phyloP scores from a whole-genome alignment of 1,140 invertebrate species.

The Drosophila tristis region DNA sequence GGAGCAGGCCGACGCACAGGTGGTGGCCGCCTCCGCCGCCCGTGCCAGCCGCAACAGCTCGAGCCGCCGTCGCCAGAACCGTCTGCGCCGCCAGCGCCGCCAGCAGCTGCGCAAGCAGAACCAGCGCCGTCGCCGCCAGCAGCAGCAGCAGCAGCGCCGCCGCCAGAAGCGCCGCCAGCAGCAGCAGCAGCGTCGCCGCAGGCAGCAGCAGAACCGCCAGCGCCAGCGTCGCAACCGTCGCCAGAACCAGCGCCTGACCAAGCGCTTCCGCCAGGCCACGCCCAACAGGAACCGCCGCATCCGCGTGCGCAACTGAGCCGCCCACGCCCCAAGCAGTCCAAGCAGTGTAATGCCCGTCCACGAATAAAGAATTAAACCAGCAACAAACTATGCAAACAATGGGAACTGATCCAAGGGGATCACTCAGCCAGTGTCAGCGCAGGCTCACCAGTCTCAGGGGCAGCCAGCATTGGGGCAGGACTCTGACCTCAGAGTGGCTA shows the following conservation, averaged over 20 bases:
- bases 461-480: no score
- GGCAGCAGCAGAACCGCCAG: constrained; percentile 58
- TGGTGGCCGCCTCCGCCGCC: neutral
- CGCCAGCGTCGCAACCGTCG: constrained; percentile 52
- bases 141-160: constrained; percentile 51
- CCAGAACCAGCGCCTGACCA: constrained; percentile 45
- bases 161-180: constrained; percentile 57
- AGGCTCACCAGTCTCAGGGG: no score
- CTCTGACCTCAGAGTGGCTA: no score
- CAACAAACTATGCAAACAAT: neutral
- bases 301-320: constrained; percentile 33
- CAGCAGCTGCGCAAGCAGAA: constrained; percentile 49
- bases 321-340: neutral
- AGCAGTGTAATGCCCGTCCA: no score
- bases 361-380: neutral
- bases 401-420: no score
- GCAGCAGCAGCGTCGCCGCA: constrained; percentile 59
- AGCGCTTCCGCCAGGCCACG: constrained; percentile 54
- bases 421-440: no score
- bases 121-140: constrained; percentile 39
- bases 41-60: constrained; percentile 23
- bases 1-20: constrained; percentile 8
- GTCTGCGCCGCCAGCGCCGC: constrained; percentile 48
- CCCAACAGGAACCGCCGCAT: constrained; percentile 50
- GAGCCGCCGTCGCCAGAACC: constrained; percentile 40